phyloP scores from a whole-genome alignment of 2,888 invertebrate genomes.

The Caenorhabditis imperialis region DNA sequence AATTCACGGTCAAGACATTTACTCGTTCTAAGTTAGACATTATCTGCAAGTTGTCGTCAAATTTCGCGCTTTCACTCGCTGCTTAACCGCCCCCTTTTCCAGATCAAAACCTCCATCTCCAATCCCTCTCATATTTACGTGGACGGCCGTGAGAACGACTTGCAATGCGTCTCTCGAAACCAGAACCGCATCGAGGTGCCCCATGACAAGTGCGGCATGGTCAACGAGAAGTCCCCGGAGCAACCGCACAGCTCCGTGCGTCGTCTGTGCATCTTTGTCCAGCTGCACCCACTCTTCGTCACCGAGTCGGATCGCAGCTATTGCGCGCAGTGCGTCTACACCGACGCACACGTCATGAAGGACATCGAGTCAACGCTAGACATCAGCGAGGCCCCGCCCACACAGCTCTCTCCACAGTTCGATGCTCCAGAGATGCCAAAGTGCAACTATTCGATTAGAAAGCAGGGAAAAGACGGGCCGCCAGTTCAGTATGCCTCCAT shows the following conservation, averaged over 20 bases:
- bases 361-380: slow-evolving; percentile 73
- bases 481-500: slow-evolving; percentile 75
- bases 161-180: slow-evolving; percentile 70
- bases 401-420: slow-evolving; percentile 75
- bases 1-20: too few relatives aligned
- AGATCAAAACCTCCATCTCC: slow-evolving; percentile 74
- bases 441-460: slow-evolving; percentile 75
- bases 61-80: too few relatives aligned
- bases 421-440: slow-evolving; percentile 72
- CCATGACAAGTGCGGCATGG: slow-evolving; percentile 77
- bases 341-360: slow-evolving; percentile 73
- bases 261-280: slow-evolving; percentile 74
- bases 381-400: slow-evolving; percentile 74
- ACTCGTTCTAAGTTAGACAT: too few relatives aligned
- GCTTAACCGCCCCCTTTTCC: neutral
- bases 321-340: slow-evolving; percentile 78
- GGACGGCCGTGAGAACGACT: slow-evolving; percentile 72
- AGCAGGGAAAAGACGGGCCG: slow-evolving; percentile 72
- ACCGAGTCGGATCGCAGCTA: slow-evolving; percentile 77
- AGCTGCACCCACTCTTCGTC: slow-evolving; percentile 78
- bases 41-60: too few relatives aligned
- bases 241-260: slow-evolving; percentile 72
- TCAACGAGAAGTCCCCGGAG: slow-evolving; percentile 65
- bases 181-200: slow-evolving; percentile 71
- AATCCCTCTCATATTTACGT: slow-evolving; percentile 77